These are phyloP conservation scores for Globia sparganii DNA, from an alignment of 2,888 invertebrate genomes.

Conservation along the genomic window DNA sequence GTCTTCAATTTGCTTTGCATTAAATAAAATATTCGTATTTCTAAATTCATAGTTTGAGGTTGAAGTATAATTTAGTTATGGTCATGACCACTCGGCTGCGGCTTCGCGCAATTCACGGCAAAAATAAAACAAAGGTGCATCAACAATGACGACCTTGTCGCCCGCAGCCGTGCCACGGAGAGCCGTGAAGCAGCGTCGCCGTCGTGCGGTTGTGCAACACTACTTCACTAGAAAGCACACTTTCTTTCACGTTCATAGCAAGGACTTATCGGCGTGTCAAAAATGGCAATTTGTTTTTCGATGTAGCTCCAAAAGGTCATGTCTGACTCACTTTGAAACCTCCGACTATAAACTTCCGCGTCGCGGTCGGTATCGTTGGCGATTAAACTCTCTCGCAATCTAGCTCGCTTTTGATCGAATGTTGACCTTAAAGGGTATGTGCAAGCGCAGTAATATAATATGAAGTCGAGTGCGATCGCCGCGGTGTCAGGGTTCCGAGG, in stretches of 20 bases:
- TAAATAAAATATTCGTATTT: slow-evolving; percentile 63
- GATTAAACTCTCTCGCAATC: slow-evolving; percentile 21
- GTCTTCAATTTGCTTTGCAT: slow-evolving; percentile 28
- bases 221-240: slow-evolving; percentile 79
- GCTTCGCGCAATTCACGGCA: slow-evolving; percentile 64
- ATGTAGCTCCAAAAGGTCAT: slow-evolving; percentile 50
- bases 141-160: slow-evolving; percentile 77
- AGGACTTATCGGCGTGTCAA: slow-evolving; percentile 60
- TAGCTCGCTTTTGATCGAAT: slow-evolving; percentile 33
- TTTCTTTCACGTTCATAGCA: slow-evolving; percentile 75
- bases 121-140: slow-evolving; percentile 78
- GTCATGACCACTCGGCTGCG: slow-evolving; percentile 71
- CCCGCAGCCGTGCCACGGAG: slow-evolving; percentile 54
- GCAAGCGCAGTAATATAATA: slow-evolving; percentile 41
- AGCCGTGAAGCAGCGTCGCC: slow-evolving; percentile 28
- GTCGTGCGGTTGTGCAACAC: slow-evolving; percentile 62
- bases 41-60: slow-evolving; percentile 65
- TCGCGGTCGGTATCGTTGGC: slow-evolving; percentile 4
- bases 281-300: slow-evolving; percentile 30
- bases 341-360: slow-evolving; percentile 68
- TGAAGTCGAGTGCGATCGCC: slow-evolving; percentile 51
- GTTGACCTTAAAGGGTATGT: slow-evolving; percentile 51
- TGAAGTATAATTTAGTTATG: slow-evolving; percentile 69
- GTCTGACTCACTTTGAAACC: slow-evolving; percentile 47
- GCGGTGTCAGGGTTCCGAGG: slow-evolving; percentile 78